phyloP scores from a whole-genome alignment of 2,888 invertebrate genomes.

The Amorpha juglandis region DNA sequence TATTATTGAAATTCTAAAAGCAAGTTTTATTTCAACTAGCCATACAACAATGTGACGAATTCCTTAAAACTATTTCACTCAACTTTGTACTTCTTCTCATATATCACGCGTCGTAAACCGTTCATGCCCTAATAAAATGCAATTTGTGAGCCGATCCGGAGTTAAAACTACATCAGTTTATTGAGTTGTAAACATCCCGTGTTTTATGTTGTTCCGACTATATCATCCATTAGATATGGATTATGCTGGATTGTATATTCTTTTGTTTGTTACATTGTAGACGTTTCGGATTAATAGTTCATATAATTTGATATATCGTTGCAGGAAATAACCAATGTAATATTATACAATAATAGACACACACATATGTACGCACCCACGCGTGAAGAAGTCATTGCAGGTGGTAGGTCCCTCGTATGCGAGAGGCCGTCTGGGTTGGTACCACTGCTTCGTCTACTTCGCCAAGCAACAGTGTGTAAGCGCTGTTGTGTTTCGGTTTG shows the following conservation, averaged over 20 bases:
- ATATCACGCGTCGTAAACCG: constrained; percentile 62
- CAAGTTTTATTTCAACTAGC: too few species aligned
- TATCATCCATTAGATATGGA: constrained; percentile 51
- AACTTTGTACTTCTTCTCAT: constrained; percentile 54
- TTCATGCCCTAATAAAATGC: constrained; percentile 72
- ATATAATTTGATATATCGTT: background rate
- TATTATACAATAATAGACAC: background rate
- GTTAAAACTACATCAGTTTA: constrained; percentile 73
- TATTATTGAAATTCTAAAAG: too few species aligned
- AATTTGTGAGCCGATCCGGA: constrained; percentile 71
- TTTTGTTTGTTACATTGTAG: constrained; percentile 33
- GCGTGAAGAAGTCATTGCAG: too few species aligned
- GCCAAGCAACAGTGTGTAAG: too few species aligned
- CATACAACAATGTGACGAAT: constrained; percentile 18
- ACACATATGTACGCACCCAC: background rate
- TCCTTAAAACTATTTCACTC: constrained; percentile 24
- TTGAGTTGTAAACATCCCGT: constrained; percentile 64
- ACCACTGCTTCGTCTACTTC: too few species aligned
- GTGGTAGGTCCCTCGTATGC: too few species aligned
- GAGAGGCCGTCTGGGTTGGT: too few species aligned
- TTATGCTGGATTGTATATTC: constrained; percentile 45
- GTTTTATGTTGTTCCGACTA: constrained; percentile 65
- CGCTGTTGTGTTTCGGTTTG: too few species aligned
- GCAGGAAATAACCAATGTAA: background rate
- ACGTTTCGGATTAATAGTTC: background rate